phyloP scores from a whole-genome alignment of 1,140 invertebrate species.

The Rhyzopertha dominica region DNA sequence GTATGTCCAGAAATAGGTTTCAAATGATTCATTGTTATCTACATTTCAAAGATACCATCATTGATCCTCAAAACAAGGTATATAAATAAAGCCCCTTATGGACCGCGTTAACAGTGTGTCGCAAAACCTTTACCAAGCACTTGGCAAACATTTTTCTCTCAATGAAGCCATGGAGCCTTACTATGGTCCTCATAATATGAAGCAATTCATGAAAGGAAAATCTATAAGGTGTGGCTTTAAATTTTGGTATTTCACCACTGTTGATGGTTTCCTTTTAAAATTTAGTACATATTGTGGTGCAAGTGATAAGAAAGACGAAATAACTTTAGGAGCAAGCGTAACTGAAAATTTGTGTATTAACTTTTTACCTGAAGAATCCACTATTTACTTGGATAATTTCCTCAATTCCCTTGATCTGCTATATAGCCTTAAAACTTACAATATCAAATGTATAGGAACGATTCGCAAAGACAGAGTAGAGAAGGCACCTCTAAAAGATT shows the following conservation, averaged over 20 bases:
- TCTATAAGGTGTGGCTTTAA: constrained; percentile 22
- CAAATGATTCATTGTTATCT: too few species aligned
- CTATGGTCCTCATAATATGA: constrained; percentile 22
- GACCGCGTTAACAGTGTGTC: constrained; percentile 14
- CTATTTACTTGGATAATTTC: constrained; percentile 16
- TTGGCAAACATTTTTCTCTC: constrained; percentile 16
- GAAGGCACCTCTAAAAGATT: constrained; percentile 15
- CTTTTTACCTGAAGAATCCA: constrained; percentile 10
- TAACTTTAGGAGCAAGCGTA: constrained; percentile 16
- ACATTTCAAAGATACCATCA: too few species aligned
- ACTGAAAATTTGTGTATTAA: constrained; percentile 20
- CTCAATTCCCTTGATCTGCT: constrained; percentile 20
- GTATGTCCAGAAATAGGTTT: too few species aligned
- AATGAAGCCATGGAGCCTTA: constrained; percentile 27
- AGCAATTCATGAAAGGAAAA: constrained; percentile 26
- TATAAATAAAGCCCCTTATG: constrained; percentile 15
- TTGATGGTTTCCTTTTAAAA: constrained; percentile 11
- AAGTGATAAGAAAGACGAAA: constrained; percentile 16
- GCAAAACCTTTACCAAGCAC: constrained; percentile 8
- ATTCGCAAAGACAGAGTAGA: constrained; percentile 13
- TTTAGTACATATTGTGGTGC: constrained; percentile 13
- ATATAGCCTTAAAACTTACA: constrained; percentile 9
- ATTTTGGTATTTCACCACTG: constrained; percentile 14
- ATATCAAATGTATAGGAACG: constrained; percentile 13
- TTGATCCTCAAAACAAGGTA: too few species aligned